Base-by-base conservation (phyloP, 2,113 vertebrate genomes). In the Ictalurus punctatus region DNA sequence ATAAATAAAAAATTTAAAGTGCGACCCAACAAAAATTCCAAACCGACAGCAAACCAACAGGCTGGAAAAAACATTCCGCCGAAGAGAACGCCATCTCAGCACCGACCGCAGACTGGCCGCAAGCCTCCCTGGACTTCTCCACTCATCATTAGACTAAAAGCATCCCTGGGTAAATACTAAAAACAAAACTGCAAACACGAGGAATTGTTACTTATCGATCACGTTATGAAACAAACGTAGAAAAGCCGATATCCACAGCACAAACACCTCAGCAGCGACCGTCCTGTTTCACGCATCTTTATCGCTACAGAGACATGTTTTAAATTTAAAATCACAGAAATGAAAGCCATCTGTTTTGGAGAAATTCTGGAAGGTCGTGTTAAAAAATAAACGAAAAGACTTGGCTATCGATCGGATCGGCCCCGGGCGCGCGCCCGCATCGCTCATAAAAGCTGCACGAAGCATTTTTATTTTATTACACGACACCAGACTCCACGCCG, bases 101-200 rank as follows among this genome's bases (percentile, higher is more conserved):
- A 71, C 48, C 65, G 19, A 81, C 76, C 86, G 61, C 78, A 81
- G 86, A 21, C 63, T 87, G 86, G 48, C 48, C 86, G 79, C 63
- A 87, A 71, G 78, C 78, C 78, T 83, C 78, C 34, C 79, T 84
- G 82, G 73, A 90, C 48, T 7, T 40, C 73, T 73, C 80, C 59
- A 83, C 79, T 87, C 54, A 85, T 69, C 88, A 84, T 71, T 44
- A 37, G 34, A 86, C 76, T 85, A 87, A 91, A 87, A 84, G 40
- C 61, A 23, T 73, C 87, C 81, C 54, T 8, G 81, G 63, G 85
- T 73, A 21, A n/a, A 30, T 1, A 19, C 21, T 0, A 78, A 10
- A 48, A 52, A 74, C n/a, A 74, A 25, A 76, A 61, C n/a, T n/a
- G 67, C 30, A 8, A 48, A 40, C 52, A 67, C 69, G 34, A 76